These are phyloP conservation scores for Psilanteris sp. DNA, from an alignment of 1,140 invertebrate species.

Conservation along the genomic window DNA sequence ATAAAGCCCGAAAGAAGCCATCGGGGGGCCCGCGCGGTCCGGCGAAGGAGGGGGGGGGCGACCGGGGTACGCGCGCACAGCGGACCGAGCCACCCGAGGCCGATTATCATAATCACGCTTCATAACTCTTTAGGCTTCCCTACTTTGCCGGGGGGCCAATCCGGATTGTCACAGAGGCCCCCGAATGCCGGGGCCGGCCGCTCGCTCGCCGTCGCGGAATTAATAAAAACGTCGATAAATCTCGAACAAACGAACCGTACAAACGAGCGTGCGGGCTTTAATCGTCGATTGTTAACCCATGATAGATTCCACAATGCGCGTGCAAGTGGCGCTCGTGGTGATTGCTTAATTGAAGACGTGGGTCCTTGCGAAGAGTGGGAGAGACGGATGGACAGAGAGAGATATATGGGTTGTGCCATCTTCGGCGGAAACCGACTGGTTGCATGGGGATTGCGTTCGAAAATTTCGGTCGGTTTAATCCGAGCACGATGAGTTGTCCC, in stretches of 20 bases:
- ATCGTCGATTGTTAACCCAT: constrained; percentile 3
- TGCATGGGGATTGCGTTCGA: no score
- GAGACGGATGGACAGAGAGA: no score
- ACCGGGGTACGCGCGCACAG: neutral
- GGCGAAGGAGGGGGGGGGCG: no score
- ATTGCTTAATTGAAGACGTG: no score
- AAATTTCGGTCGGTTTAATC: no score
- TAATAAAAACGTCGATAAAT: constrained; percentile 42
- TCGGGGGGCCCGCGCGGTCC: no score
- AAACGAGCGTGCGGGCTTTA: neutral
- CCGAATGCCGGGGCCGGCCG: neutral
- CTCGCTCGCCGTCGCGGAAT: constrained; percentile 28
- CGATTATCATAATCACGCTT: constrained; percentile 80
- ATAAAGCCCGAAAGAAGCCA: constrained; percentile 63
- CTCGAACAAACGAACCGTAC: constrained; percentile 31
- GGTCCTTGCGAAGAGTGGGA: no score
- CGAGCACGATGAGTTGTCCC: no score
- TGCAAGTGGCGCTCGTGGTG: neutral
- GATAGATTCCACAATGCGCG: neutral
- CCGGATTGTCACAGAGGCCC: constrained; percentile 29
- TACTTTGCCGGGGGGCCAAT: constrained; percentile 64
- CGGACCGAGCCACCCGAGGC: constrained; percentile 70
- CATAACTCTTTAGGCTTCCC: constrained; percentile 76
- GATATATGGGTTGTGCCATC: no score
- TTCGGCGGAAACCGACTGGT: no score